Conservation (phyloP, 2,797 vertebrate species). For the Paramormyrops hopkinsi region DNA sequence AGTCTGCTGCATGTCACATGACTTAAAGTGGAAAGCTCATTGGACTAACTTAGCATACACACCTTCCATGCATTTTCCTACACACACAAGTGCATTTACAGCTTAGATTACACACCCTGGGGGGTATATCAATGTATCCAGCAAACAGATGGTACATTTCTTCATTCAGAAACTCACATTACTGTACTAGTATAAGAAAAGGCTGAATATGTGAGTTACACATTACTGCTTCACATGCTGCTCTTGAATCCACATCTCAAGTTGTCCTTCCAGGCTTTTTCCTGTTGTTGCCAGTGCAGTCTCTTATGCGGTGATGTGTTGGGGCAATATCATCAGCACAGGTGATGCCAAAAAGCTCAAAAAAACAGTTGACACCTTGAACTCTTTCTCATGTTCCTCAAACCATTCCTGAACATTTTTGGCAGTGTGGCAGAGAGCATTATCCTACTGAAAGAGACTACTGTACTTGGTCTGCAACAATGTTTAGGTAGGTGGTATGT, state of each 20-base stretch:
- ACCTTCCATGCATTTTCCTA: neutral
- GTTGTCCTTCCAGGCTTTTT: neutral
- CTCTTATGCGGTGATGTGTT: neutral
- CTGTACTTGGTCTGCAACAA: neutral
- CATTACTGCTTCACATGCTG: neutral
- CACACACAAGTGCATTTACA: neutral
- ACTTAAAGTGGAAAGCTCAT: neutral
- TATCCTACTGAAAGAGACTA: neutral
- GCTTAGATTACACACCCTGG: neutral
- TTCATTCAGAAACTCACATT: neutral
- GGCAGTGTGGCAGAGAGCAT: neutral
- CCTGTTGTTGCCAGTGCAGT: neutral
- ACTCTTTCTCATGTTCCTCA: neutral
- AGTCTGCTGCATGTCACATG: neutral
- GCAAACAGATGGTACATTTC: neutral
- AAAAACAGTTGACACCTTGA: neutral
- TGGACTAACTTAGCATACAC: neutral
- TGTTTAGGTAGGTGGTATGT: neutral
- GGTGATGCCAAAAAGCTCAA: neutral
- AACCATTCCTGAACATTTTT: neutral
- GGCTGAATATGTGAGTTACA: neutral
- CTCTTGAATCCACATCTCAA: neutral
- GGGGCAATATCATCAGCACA: neutral
- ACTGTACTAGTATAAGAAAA: neutral
- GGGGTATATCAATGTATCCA: neutral